phyloP scores from a whole-genome alignment of 2,888 invertebrate species.

The Napeogenes sylphis region DNA sequence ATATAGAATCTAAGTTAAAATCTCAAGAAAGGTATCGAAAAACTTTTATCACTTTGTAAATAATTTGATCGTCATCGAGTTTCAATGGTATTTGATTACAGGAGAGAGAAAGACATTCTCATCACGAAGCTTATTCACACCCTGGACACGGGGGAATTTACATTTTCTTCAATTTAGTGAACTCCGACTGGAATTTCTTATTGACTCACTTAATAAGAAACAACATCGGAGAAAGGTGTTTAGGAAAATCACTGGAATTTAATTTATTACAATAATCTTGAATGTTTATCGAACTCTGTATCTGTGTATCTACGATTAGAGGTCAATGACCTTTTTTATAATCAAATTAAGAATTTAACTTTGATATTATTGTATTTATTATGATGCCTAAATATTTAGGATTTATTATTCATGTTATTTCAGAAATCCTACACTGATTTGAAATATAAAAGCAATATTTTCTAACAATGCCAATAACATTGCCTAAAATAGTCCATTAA shows the following conservation, averaged over 20 bases:
- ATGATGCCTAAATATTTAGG: no score
- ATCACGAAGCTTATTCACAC: conserved; percentile 53
- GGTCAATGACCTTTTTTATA: no score
- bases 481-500: conserved; percentile 15
- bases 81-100: not conserved
- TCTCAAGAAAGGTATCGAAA: conserved; percentile 6
- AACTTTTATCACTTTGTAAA: no score
- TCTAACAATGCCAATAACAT: not conserved
- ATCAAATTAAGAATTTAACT: no score
- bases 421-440: no score
- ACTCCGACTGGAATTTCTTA: conserved; percentile 59
- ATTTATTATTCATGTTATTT: no score
- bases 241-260: conserved; percentile 15
- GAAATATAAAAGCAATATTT: not conserved
- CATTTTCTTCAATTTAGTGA: conserved; percentile 72
- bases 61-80: no score
- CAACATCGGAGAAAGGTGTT: conserved; percentile 20
- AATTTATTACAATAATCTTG: not conserved
- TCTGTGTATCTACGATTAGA: no score
- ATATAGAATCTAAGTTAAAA: not conserved
- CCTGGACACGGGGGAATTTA: conserved; percentile 62
- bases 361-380: no score
- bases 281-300: not conserved
- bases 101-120: conserved; percentile 44
- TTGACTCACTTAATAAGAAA: conserved; percentile 45